Percentiles rank a stretch among this genome's conserved stretches.
phyloP scores from a whole-genome alignment of 1,140 invertebrate genomes.

The Drosophila elegans region DNA sequence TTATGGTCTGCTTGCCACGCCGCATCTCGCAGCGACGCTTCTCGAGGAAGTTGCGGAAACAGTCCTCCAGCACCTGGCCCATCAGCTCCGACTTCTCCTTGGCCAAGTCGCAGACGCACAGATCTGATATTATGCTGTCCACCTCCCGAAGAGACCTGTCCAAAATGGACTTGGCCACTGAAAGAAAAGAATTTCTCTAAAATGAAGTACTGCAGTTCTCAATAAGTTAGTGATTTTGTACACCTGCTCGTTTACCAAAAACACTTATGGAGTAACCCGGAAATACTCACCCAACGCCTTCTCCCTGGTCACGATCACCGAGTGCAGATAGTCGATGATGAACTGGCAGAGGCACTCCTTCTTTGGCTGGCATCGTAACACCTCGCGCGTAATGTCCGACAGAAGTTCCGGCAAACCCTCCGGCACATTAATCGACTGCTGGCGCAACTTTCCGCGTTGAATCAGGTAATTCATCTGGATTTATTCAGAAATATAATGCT shows the following conservation, averaged over 20 bases:
- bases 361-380: conserved; percentile 87
- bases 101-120: conserved; percentile 73
- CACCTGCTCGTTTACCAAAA: too few relatives aligned
- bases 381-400: conserved; percentile 89
- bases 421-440: conserved; percentile 85
- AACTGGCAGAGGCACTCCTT: conserved; percentile 87
- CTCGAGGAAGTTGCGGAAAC: conserved; percentile 77
- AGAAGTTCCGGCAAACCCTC: conserved; percentile 89
- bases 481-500: background rate
- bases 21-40: conserved; percentile 73
- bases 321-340: conserved; percentile 89
- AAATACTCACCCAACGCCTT: conserved; percentile 71
- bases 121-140: conserved; percentile 73
- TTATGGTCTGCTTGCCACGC: conserved; percentile 60
- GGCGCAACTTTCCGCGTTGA: conserved; percentile 72
- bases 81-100: conserved; percentile 70
- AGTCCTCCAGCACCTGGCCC: conserved; percentile 70
- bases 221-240: too few relatives aligned
- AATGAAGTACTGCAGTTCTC: too few relatives aligned
- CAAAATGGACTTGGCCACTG: conserved; percentile 74
- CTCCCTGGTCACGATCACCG: conserved; percentile 89
- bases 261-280: too few relatives aligned
- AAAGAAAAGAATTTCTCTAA: too few relatives aligned
- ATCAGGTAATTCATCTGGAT: conserved; percentile 72
- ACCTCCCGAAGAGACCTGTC: conserved; percentile 66